Evolutionary conservation across 2,888 invertebrate species (phyloP).

Genomic region (Eupithecia abbreviata): DNA sequence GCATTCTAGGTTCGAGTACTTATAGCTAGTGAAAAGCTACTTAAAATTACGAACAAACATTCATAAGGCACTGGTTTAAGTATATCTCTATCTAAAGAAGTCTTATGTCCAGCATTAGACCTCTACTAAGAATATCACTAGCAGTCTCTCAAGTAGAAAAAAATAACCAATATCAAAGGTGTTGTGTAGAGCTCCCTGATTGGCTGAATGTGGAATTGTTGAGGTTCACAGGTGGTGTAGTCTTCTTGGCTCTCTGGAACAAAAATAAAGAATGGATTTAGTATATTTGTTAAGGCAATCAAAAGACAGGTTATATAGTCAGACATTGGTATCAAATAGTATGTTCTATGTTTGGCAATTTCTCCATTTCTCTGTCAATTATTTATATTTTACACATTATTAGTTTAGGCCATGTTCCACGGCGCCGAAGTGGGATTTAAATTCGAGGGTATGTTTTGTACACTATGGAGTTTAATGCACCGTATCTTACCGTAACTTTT

Average conservation of each 20-base stretch:
- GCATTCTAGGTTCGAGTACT: not conserved
- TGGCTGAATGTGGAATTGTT: conserved; percentile 74
- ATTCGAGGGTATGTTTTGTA: too few relatives aligned
- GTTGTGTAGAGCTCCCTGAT: conserved; percentile 72
- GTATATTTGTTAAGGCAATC: not conserved
- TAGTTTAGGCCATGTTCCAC: too few relatives aligned
- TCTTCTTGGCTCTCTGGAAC: conserved; percentile 72
- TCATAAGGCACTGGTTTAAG: not conserved
- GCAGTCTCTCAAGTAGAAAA: not conserved
- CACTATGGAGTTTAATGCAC: too few relatives aligned
- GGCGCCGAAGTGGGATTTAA: too few relatives aligned
- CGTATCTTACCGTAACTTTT: too few relatives aligned
- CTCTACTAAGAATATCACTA: not conserved
- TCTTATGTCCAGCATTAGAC: not conserved
- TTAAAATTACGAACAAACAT: not conserved
- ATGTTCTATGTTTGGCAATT: too few relatives aligned
- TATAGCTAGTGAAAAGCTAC: not conserved
- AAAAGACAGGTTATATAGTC: not conserved
- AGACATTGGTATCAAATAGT: not conserved
- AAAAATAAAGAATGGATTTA: conserved; percentile 9
- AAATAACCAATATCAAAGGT: conserved; percentile 44
- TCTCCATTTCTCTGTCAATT: too few relatives aligned
- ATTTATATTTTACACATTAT: too few relatives aligned
- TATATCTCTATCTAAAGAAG: not conserved
- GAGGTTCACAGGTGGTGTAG: conserved; percentile 53